These are phyloP conservation scores for Gnathochromis pfefferi DNA, from an alignment of 2,113 vertebrate species.

Conservation along the genomic window DNA sequence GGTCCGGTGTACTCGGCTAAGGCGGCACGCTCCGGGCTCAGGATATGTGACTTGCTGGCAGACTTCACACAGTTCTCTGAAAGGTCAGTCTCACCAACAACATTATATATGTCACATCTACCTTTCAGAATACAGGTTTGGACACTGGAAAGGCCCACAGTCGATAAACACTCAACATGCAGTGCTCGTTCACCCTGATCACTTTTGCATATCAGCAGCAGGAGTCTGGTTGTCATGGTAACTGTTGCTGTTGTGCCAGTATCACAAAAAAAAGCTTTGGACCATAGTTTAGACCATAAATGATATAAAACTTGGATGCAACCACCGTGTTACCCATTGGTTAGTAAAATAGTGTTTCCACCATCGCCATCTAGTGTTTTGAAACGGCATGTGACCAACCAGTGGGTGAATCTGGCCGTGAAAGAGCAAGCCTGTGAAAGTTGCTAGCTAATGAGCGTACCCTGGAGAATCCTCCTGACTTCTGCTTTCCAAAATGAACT, in stretches of 20 bases:
- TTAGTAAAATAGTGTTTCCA: background rate
- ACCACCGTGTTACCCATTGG: background rate
- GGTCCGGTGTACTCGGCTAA: constrained; percentile 97
- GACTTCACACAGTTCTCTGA: constrained; percentile 93
- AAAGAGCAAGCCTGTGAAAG: background rate
- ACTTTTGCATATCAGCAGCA: background rate
- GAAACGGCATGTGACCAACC: background rate
- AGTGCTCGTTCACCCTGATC: background rate
- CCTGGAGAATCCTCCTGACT: background rate
- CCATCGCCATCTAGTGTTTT: background rate
- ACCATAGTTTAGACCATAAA: background rate
- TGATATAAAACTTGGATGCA: background rate
- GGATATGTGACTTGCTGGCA: constrained; percentile 94
- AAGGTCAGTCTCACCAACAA: constrained; percentile 67
- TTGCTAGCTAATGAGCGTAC: background rate
- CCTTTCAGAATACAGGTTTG: background rate
- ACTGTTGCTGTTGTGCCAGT: background rate
- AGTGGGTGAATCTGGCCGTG: background rate
- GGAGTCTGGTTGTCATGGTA: background rate
- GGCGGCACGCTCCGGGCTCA: constrained; percentile 90
- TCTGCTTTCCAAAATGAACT: background rate
- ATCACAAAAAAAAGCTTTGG: background rate
- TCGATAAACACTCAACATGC: background rate
- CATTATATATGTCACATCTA: background rate
- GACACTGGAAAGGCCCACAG: background rate